phyloP scores from a whole-genome alignment of 2,113 vertebrate genomes.

The Empidonax alnorum region DNA sequence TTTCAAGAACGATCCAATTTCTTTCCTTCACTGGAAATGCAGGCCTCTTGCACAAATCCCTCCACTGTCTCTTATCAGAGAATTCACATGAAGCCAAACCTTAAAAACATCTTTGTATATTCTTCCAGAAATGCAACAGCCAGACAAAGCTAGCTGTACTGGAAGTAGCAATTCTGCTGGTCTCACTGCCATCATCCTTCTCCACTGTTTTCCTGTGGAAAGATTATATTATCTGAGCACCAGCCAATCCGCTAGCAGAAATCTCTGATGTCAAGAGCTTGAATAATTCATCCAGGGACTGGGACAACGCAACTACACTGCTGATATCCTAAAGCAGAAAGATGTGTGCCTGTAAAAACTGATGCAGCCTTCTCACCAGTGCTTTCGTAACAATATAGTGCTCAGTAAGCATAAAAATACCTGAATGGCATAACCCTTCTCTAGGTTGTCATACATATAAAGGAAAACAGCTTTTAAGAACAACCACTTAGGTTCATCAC shows the following conservation, averaged over 20 bases:
- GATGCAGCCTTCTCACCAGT: not conserved
- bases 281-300: conserved; percentile 76
- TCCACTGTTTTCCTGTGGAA: conserved; percentile 66
- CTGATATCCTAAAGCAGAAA: conserved; percentile 3
- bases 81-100: conserved; percentile 16
- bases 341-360: conserved; percentile 34
- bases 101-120: conserved; percentile 19
- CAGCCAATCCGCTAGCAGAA: conserved; percentile 73
- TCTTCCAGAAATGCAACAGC: not conserved
- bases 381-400: not conserved
- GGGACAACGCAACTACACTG: conserved; percentile 27
- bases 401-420: not conserved
- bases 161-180: conserved; percentile 60
- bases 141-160: conserved; percentile 47
- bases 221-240: conserved; percentile 55
- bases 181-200: conserved; percentile 80
- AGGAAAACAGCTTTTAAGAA: not conserved
- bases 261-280: conserved; percentile 80
- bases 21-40: not conserved
- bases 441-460: not conserved
- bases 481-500: not conserved
- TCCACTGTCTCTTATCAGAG: not conserved
- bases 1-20: not conserved
- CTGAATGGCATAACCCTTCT: not conserved
- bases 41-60: conserved; percentile 1